Evolutionary conservation across 2,888 invertebrate genomes (phyloP).

Genomic region (Leptura quadrifasciata): DNA sequence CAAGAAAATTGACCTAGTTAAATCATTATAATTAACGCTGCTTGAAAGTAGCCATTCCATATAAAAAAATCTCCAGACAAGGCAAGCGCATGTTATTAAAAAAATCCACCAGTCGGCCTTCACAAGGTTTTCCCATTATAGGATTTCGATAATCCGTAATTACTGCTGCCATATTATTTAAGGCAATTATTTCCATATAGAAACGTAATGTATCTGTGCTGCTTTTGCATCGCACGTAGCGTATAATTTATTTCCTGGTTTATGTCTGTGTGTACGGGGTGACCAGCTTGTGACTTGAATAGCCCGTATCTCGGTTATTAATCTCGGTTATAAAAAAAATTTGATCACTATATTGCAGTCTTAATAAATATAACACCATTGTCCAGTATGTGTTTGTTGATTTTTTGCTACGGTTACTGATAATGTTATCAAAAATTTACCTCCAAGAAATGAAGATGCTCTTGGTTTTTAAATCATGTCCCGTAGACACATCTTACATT

Average conservation of each 20-base stretch:
- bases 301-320: neutral
- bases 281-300: neutral
- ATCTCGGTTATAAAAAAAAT: neutral
- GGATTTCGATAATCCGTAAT: slow-evolving; percentile 25
- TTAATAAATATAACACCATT: no score
- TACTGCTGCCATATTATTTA: slow-evolving; percentile 22
- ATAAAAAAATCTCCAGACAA: slow-evolving; percentile 40
- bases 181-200: slow-evolving; percentile 18
- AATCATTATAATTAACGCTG: slow-evolving; percentile 34
- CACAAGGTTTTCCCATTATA: slow-evolving; percentile 40
- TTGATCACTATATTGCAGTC: no score
- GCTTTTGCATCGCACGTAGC: neutral
- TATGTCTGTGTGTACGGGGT: neutral
- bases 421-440: no score
- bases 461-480: no score
- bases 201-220: neutral
- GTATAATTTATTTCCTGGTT: slow-evolving; percentile 12
- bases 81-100: slow-evolving; percentile 34
- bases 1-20: slow-evolving; percentile 37
- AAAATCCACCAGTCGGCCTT: slow-evolving; percentile 41
- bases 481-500: no score
- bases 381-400: no score
- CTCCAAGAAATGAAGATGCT: no score
- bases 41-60: slow-evolving; percentile 22
- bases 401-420: no score